These are phyloP conservation scores for Dryobates pubescens DNA, from an alignment of 2,797 vertebrate genomes.

Conservation along the genomic window DNA sequence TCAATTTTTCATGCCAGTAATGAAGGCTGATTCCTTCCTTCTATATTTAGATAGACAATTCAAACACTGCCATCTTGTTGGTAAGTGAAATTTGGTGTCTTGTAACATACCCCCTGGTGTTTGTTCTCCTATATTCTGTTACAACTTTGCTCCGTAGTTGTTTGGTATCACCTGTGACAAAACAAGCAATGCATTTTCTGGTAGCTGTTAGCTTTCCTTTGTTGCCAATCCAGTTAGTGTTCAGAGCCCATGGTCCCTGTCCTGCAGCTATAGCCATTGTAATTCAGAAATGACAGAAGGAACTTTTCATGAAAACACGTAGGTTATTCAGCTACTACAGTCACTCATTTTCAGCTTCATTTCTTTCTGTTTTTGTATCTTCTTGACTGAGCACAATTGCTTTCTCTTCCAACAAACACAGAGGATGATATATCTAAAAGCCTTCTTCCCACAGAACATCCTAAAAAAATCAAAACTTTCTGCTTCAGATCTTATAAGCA, in stretches of 20 bases:
- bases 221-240: not conserved
- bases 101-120: not conserved
- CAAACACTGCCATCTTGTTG: not conserved
- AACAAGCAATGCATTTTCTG: not conserved
- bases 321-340: not conserved
- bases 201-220: not conserved
- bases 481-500: not conserved
- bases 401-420: not conserved
- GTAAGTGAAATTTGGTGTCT: too few relatives aligned
- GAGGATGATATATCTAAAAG: not conserved
- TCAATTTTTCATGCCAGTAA: not conserved
- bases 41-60: not conserved
- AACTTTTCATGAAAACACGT: not conserved
- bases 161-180: not conserved
- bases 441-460: not conserved
- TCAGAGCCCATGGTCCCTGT: not conserved
- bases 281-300: not conserved
- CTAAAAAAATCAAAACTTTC: not conserved
- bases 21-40: not conserved
- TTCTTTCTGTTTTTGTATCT: not conserved
- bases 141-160: rapidly evolving
- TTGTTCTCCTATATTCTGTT: not conserved
- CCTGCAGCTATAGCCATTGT: not conserved
- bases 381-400: not conserved
- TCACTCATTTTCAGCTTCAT: not conserved